Base-by-base conservation (phyloP, 2,797 vertebrate species). In the Takifugu rubripes region DNA sequence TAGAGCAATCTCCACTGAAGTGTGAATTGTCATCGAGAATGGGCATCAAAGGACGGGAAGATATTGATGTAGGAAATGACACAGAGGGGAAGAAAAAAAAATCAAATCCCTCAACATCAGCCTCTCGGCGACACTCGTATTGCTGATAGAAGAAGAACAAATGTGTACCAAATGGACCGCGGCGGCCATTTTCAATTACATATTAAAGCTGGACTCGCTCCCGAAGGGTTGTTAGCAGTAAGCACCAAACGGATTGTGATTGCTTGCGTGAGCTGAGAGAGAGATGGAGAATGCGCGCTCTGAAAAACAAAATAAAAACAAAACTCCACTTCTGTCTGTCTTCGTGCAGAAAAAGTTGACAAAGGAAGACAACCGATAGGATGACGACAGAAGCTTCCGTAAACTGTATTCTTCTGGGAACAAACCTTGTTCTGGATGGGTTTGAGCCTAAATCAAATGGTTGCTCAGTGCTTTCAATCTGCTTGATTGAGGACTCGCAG, bases 101-200 rank as follows among this genome's bases (percentile, higher is more conserved):
- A 76, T 9, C 10, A 7, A 33, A 85, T 77, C 83, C 77, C 77
- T 58, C 54, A 63, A 66, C 79, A 84, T 81, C 74, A 78, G 81
- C 66, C 75, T 83, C 64, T 69, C 67, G 78, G 73, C 75, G 3
- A 56, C 59, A 74, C 54, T 68, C 47, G 75, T 29, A 54, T 53
- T 84, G 85, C 84, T 87, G 82, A 87, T 86, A 83, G 75, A 66
- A 72, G 65, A 66, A 79, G 80, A 85, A 87, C 69, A 86, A 82
- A 87, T 70, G 79, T 72, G 68, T 59, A 55, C 75, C 69, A 87
- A 88, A 89, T 87, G 78, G 83, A 85, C 75, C 78, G 78, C 54
- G 54, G 79, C 79, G 67, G 70, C 78, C 74, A 75, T 85, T 86
- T 88, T 84, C 85, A 89, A 85, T 90, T 81, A 86, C 78, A 71